Conservation (phyloP, 2,113 vertebrate genomes). For the Macquaria ambigua region DNA sequence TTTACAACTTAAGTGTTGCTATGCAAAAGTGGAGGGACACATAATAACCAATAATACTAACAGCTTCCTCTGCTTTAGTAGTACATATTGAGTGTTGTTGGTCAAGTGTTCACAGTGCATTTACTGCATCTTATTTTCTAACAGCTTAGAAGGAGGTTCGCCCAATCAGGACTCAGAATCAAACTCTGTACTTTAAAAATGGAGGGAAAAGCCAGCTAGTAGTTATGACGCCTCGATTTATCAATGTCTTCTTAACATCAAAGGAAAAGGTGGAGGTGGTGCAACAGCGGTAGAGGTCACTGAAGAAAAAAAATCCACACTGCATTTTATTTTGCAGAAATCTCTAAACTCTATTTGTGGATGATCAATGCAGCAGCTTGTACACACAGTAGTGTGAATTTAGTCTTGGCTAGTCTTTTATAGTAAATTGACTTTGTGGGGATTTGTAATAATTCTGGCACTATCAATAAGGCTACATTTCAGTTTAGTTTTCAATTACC, state of each 20-base stretch:
- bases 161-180: not conserved
- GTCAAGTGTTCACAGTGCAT: not conserved
- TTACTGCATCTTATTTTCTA: not conserved
- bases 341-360: not conserved
- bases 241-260: not conserved
- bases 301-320: not conserved
- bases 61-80: not conserved
- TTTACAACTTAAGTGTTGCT: not conserved
- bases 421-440: constrained; percentile 14
- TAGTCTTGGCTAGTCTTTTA: not conserved
- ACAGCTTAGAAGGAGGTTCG: not conserved
- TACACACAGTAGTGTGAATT: not conserved
- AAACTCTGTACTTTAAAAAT: not conserved
- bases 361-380: not conserved
- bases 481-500: constrained; percentile 29
- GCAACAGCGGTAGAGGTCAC: not conserved
- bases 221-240: not conserved
- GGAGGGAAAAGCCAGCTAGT: not conserved
- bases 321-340: constrained; percentile 13
- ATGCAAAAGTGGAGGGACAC: not conserved
- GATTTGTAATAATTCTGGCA: constrained; percentile 20
- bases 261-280: not conserved
- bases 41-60: not conserved
- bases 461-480: not conserved
- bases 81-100: not conserved